These are phyloP conservation scores for Dendrophyllia cribrosa DNA, from an alignment of 64 coral and sea anemone genomes.

Conservation along the genomic window DNA sequence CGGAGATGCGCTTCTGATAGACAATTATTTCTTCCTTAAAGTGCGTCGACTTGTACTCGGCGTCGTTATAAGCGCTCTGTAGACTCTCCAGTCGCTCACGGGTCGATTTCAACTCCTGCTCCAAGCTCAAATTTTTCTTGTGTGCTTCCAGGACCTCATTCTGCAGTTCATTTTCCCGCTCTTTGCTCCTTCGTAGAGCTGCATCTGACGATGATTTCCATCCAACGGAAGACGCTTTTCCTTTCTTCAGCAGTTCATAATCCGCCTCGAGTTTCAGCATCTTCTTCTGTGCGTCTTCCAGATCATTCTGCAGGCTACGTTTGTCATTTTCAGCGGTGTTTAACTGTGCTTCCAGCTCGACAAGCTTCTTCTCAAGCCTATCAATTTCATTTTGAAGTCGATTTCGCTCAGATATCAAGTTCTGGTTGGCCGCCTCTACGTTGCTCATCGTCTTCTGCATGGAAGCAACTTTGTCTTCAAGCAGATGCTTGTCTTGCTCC, in stretches of 20 bases:
- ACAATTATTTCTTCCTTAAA: conserved; percentile 83
- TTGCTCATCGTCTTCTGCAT: conserved; percentile 74
- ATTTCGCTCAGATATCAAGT: conserved; percentile 71
- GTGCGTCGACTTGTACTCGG: conserved; percentile 72
- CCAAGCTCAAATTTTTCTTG: conserved; percentile 82
- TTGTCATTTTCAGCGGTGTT: conserved; percentile 81
- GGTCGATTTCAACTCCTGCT: conserved; percentile 83
- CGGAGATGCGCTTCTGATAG: conserved; percentile 76
- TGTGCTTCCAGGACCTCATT: conserved; percentile 85
- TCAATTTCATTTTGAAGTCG: conserved; percentile 78
- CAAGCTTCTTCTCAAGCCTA: conserved; percentile 60
- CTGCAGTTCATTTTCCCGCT: conserved; percentile 90
- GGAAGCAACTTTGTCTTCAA: conserved; percentile 65
- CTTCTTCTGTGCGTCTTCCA: conserved; percentile 70
- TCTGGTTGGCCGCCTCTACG: conserved; percentile 76
- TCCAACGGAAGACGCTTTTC: conserved; percentile 23
- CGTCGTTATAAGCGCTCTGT: conserved; percentile 56
- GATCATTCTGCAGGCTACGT: conserved; percentile 32
- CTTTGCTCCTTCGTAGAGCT: conserved; percentile 84
- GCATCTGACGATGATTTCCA: conserved; percentile 68
- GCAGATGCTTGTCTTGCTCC: conserved; percentile 77
- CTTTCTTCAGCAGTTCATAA: conserved; percentile 75
- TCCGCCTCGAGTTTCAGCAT: conserved; percentile 87
- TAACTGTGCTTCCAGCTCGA: conserved; percentile 84
- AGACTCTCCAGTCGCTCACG: conserved; percentile 77